phyloP scores from a whole-genome alignment of 2,113 vertebrate species.

The Corapipo altera region DNA sequence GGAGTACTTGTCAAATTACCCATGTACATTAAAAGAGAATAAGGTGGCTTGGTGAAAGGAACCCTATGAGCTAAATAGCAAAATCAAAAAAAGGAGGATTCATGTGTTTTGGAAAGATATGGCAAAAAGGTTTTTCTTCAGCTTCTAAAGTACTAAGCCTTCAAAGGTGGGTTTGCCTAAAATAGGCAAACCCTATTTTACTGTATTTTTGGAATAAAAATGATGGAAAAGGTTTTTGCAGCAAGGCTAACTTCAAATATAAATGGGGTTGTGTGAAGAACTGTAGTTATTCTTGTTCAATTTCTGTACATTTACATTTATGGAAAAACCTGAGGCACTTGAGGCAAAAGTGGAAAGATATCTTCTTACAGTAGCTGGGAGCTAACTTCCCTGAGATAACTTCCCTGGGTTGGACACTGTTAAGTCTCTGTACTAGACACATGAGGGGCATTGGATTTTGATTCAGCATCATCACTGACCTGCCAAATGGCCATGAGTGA shows the following conservation, averaged over 20 bases:
- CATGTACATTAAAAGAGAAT: background rate
- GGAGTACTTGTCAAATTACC: background rate
- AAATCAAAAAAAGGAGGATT: background rate
- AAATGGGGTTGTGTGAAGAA: background rate
- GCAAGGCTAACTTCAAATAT: background rate
- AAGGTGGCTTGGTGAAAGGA: background rate
- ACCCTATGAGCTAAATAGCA: background rate
- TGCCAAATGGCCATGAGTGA: background rate
- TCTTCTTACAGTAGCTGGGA: background rate
- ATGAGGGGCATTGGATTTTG: background rate
- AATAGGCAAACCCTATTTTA: background rate
- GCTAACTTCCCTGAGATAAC: background rate
- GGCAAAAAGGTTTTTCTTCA: background rate
- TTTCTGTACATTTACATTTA: background rate
- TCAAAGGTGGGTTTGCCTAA: too few species aligned
- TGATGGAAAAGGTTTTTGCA: background rate
- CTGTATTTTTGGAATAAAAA: background rate
- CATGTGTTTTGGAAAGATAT: background rate
- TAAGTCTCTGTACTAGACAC: background rate
- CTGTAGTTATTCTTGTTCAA: background rate
- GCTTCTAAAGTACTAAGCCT: background rate
- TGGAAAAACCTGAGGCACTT: background rate
- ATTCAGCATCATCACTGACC: background rate
- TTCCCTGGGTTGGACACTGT: background rate
- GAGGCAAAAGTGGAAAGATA: background rate